These are phyloP conservation scores for Lasioglossum leucozonium DNA, from an alignment of 2,888 invertebrate genomes.

Conservation along the genomic window DNA sequence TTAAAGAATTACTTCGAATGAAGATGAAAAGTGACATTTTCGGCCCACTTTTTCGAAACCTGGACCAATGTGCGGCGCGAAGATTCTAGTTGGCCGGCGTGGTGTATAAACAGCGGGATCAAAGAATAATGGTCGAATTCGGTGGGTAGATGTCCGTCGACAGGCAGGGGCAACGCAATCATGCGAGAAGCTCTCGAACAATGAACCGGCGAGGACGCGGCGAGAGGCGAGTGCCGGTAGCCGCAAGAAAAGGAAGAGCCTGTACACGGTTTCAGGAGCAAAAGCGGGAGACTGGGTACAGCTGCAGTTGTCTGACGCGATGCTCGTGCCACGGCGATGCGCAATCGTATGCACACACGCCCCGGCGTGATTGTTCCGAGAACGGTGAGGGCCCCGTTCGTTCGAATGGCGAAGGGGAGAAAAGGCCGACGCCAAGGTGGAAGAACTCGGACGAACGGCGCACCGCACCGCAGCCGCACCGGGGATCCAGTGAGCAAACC, in stretches of 20 bases:
- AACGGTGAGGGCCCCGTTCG: conserved; percentile 62
- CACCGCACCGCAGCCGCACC: not conserved
- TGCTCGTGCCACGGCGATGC: conserved; percentile 73
- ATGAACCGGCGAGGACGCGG: conserved; percentile 45
- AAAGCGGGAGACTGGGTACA: conserved; percentile 64
- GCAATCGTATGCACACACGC: conserved; percentile 72
- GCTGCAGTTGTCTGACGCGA: conserved; percentile 72
- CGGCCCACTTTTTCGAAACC: not conserved
- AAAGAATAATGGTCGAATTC: conserved; percentile 12
- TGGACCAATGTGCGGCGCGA: not conserved
- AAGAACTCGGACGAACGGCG: conserved; percentile 42
- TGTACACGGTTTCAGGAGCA: conserved; percentile 62
- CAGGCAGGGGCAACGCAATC: conserved; percentile 36
- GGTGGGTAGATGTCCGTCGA: conserved; percentile 2
- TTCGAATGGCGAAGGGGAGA: conserved; percentile 48
- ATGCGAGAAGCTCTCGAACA: conserved; percentile 46
- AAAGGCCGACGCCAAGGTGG: conserved; percentile 47
- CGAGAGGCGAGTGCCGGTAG: conserved; percentile 64
- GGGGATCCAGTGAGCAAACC: conserved; percentile 46
- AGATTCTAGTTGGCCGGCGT: not conserved
- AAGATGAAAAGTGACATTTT: no score
- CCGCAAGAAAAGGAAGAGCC: conserved; percentile 57
- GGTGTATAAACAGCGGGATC: not conserved
- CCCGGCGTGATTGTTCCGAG: conserved; percentile 79
- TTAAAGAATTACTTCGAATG: no score